Evolutionary conservation across 2,797 vertebrate genomes (phyloP), one percentile per base, ranked within the genome.

Genomic region (Takifugu ocellatus): DNA sequence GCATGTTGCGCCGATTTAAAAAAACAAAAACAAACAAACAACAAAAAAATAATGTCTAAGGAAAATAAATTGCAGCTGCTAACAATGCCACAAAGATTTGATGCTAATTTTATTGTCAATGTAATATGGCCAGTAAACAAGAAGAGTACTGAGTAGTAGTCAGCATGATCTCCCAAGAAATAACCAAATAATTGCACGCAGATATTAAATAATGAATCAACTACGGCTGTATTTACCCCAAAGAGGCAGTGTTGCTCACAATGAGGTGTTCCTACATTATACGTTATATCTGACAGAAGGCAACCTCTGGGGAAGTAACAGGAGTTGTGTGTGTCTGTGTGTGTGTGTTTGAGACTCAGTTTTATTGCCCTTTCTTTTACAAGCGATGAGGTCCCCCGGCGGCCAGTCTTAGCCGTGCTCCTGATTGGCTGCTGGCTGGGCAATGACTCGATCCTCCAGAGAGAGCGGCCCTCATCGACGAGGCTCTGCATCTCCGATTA

Each of bases 361-460:
- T 42, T 74, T 66, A 74, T 76, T 77, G 55, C 58, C 50, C 74
- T 66, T 67, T 47, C 51, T 77, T 64, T 77, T 68, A 68, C 63
- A 60, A 66, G 43, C 60, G 72, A 71, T 62, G 60, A 79, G 85
- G 76, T 86, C 85, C 75, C 68, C 25, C 29, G 71, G 78, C 66
- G 78, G 75, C 24, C 83, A 74, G 58, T 49, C 59, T 84, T 68
- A 56, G 53, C 77, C 45, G 46, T 7, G 42, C 56, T 78, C 65
- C 74, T 33, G 76, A 87, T 86, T 84, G 85, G 84, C 75, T 70
- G 56, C 69, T 71, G 73, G 65, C 63, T 54, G 56, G 54, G 66
- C 61, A 61, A 63, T 82, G 83, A 88, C 82, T 83, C 86, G 84
- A 87, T 85, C 57, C 86, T 70, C 77, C 14, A 50, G 75, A 70